A percentile compares a stretch with the other conserved stretches of the same genome.
phyloP scores from a whole-genome alignment of 2,797 vertebrate species.

The Meriones psammophilus region DNA sequence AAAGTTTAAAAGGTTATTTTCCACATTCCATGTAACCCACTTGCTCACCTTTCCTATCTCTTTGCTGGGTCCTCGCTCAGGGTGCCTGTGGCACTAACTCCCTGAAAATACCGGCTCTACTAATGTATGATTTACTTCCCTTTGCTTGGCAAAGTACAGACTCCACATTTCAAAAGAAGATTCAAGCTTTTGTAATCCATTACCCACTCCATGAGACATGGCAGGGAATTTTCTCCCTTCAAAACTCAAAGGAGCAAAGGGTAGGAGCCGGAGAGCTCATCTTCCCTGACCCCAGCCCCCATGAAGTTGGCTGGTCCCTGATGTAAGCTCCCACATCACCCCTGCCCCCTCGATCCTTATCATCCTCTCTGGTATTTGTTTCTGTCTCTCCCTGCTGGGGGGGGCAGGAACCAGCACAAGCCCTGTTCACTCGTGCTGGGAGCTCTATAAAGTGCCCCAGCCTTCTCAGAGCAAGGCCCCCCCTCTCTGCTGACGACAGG shows the following conservation, averaged over 20 bases:
- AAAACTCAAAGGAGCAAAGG: constrained; percentile 29
- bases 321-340: not conserved
- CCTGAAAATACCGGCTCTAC: constrained; percentile 66
- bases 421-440: not conserved
- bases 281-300: not conserved
- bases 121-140: constrained; percentile 80
- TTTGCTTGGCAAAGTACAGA: constrained; percentile 79
- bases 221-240: constrained; percentile 51
- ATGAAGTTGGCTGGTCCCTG: not conserved
- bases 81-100: constrained; percentile 75
- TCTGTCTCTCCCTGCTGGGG: not conserved
- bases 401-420: not conserved
- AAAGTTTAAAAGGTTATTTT: constrained; percentile 87
- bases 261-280: not conserved
- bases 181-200: constrained; percentile 76
- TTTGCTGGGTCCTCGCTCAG: constrained; percentile 67
- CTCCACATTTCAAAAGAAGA: constrained; percentile 65
- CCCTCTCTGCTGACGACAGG: not conserved
- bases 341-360: not conserved
- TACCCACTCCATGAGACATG: constrained; percentile 38
- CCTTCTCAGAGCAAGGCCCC: not conserved
- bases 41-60: constrained; percentile 75
- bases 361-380: not conserved
- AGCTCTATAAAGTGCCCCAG: not conserved
- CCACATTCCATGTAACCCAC: constrained; percentile 84